Conservation (phyloP, 2,113 vertebrate genomes). For the Alligator mississippiensis region DNA sequence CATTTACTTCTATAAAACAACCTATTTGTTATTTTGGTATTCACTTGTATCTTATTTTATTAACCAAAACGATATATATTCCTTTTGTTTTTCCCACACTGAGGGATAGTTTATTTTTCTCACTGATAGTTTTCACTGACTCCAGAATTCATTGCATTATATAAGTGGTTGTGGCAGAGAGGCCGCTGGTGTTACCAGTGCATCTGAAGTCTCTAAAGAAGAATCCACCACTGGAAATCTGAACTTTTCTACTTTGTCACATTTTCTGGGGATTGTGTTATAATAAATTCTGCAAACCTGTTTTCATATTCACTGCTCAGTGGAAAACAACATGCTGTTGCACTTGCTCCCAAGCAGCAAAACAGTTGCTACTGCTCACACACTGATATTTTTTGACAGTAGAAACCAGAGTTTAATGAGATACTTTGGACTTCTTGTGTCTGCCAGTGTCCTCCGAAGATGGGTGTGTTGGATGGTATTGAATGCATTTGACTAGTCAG, state of each 20-base stretch:
- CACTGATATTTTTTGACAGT: background rate
- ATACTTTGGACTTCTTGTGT: too few relatives aligned
- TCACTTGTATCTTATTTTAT: background rate
- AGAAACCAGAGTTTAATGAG: background rate
- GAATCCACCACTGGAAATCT: background rate
- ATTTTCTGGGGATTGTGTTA: background rate
- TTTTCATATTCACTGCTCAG: background rate
- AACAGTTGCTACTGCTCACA: background rate
- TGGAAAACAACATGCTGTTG: background rate
- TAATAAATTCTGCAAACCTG: background rate
- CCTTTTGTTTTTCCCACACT: background rate
- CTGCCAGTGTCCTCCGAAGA: background rate
- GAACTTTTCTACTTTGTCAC: fast-evolving
- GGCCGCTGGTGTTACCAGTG: background rate
- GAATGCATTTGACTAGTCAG: background rate
- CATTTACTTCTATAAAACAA: background rate
- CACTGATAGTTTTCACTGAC: background rate
- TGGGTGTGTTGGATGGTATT: background rate
- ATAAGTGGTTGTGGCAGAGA: background rate
- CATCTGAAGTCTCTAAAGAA: background rate
- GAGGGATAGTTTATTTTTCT: background rate
- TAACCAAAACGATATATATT: too few relatives aligned
- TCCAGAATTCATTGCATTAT: background rate
- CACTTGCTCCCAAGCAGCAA: background rate
- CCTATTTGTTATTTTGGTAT: background rate